Evolutionary conservation across 1,140 invertebrate species (phyloP), one percentile per base, ranked within the genome.

Genomic region (Drosophila athabasca): DNA sequence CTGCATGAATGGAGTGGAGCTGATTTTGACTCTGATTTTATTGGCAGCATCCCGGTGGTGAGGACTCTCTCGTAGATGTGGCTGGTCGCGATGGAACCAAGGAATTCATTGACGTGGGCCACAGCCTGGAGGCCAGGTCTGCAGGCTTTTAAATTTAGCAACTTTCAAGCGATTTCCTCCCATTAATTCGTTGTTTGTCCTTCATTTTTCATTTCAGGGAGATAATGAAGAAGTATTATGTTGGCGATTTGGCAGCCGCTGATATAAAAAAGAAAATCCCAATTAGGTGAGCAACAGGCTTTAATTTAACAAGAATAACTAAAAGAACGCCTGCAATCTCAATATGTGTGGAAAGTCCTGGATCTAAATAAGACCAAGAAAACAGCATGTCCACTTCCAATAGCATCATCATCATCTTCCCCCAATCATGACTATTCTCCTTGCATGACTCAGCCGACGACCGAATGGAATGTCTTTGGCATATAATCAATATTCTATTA

Each of bases 81-180:
- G 96, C 94, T 31, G 96, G 96, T n/a, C 92, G 93, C 73, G 95
- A 97, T 92, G 95, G 93, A 2, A 97, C 96, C 29, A 94, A 95
- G 82, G 92, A 93, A n/a, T 97, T 97, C 92, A 95, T 96, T 90
- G 96, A 97, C 93, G 96, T 97, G 43, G 96, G 96, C 0, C 97
- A 98, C 92, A 97, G 96, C 58, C 92, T 94, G 35, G 96, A 97
- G 93, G 96, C 96, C 6, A 93, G 95, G 92, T 95, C n/a, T 9
- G 31, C 13, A 17, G 22, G 2, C 39, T 46, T 3, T 44, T 8
- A 51, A 62, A 35, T 51, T 64, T 7, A 41, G 29, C 13, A 9
- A 59, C 51, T 29, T 3, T 24, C 7, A 35, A 7, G 3, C 46
- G 1, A 62, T 41, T 7, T 11, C 2, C 35, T 22, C 29, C 35